Evolutionary conservation across 1,140 invertebrate genomes (phyloP).

Genomic region (Saxidomus purpurata): DNA sequence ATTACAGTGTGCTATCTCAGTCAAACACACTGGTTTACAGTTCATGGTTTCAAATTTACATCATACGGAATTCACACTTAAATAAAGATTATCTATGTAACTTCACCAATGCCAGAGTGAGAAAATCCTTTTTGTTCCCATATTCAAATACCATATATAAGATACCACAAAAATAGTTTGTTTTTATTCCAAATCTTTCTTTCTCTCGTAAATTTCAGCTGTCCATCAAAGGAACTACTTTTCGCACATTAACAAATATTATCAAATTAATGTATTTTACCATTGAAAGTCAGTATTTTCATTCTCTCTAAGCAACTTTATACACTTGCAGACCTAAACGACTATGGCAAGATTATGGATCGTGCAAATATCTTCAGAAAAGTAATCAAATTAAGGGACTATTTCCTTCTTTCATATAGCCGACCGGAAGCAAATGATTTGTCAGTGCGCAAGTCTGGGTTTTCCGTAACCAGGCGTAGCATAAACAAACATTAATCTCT

Average conservation of each 20-base stretch:
- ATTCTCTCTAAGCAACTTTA: conserved; percentile 45
- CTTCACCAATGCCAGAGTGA: conserved; percentile 41
- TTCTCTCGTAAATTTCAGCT: conserved; percentile 49
- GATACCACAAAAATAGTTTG: neutral
- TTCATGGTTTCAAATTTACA: conserved; percentile 52
- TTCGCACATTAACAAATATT: conserved; percentile 37
- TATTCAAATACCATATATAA: neutral
- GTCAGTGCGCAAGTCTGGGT: conserved; percentile 21
- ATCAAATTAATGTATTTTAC: neutral
- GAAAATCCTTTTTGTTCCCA: conserved; percentile 34
- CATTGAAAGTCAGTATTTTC: conserved; percentile 12
- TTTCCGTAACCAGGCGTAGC: conserved; percentile 45
- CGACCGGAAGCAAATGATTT: neutral
- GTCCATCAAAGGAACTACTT: conserved; percentile 52
- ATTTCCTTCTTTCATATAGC: conserved; percentile 20
- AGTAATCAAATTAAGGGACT: neutral
- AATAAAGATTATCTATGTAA: neutral
- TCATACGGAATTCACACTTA: no score
- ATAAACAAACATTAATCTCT: conserved; percentile 16
- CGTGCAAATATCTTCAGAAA: neutral
- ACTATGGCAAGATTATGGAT: neutral
- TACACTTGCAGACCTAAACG: neutral
- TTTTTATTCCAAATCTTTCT: conserved; percentile 17
- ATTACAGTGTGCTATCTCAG: conserved; percentile 38
- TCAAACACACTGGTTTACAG: conserved; percentile 42